Percentiles rank a stretch among this genome's conserved stretches.
Conservation (phyloP, 92 coral and sea anemone genomes). For the Parazoanthus swiftii region DNA sequence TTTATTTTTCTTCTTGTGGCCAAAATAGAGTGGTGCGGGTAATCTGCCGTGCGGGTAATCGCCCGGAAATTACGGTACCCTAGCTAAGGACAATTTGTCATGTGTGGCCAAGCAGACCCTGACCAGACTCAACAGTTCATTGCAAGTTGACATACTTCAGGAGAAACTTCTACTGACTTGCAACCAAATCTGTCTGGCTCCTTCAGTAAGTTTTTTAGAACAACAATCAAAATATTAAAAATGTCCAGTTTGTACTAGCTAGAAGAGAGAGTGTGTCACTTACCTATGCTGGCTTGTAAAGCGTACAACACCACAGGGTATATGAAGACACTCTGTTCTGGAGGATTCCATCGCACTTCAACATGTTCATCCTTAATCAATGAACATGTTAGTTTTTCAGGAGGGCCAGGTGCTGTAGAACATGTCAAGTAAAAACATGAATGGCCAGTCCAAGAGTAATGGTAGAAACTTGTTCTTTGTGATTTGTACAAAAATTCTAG, state of each 20-base stretch:
- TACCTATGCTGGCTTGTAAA: constrained; percentile 81
- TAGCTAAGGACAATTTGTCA: no score
- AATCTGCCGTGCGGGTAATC: no score
- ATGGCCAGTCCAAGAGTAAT: background rate
- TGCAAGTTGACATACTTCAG: background rate
- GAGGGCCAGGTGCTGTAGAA: constrained; percentile 86
- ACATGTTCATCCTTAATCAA: constrained; percentile 60
- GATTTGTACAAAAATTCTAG: no score
- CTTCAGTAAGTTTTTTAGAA: no score
- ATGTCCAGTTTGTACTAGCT: background rate
- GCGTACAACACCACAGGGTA: constrained; percentile 81
- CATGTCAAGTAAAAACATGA: no score
- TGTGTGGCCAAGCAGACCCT: no score
- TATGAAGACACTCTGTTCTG: constrained; percentile 64
- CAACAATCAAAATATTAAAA: background rate
- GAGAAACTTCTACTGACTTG: background rate
- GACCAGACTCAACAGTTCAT: no score
- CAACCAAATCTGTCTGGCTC: background rate
- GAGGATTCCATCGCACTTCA: constrained; percentile 79
- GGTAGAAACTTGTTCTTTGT: no score
- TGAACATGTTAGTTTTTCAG: constrained; percentile 72
- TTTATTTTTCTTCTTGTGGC: no score
- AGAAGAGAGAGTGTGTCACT: background rate
- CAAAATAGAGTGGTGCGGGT: no score
- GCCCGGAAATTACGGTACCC: no score